These are phyloP conservation scores for Napeogenes inachia DNA, from an alignment of 2,888 invertebrate genomes.

Conservation along the genomic window DNA sequence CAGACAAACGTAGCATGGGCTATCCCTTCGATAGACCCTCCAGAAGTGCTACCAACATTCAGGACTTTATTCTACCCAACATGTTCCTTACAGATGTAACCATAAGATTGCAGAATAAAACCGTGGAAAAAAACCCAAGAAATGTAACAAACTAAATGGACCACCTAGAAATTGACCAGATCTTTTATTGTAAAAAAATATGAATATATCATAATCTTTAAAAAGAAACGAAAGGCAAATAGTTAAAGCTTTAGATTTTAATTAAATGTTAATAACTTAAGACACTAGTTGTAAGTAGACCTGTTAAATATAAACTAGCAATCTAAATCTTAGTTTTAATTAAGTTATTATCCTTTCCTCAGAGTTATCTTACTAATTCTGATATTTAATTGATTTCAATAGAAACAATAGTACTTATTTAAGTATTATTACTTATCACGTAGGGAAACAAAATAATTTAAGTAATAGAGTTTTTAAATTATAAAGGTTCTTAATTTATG, in stretches of 20 bases:
- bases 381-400: too few relatives aligned
- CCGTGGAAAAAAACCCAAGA: slow-evolving; percentile 61
- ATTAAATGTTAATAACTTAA: neutral
- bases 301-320: neutral
- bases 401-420: too few relatives aligned
- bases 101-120: slow-evolving; percentile 75
- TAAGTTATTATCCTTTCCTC: too few relatives aligned
- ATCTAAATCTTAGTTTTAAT: too few relatives aligned
- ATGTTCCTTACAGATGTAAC: slow-evolving; percentile 81
- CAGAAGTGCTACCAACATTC: slow-evolving; percentile 73
- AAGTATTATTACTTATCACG: too few relatives aligned
- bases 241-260: neutral
- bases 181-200: neutral
- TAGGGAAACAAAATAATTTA: too few relatives aligned
- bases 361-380: too few relatives aligned
- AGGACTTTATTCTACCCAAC: slow-evolving; percentile 82
- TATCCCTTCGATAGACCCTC: slow-evolving; percentile 86
- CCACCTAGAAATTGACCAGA: neutral
- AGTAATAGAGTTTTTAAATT: too few relatives aligned
- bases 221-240: slow-evolving; percentile 3
- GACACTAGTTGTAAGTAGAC: neutral
- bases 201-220: neutral
- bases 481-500: too few relatives aligned
- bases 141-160: slow-evolving; percentile 40
- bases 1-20: slow-evolving; percentile 89